A percentile compares a stretch with the other conserved stretches of the same genome.
Evolutionary conservation across 2,797 vertebrate species (phyloP).

Genomic region (Alectoris magna): DNA sequence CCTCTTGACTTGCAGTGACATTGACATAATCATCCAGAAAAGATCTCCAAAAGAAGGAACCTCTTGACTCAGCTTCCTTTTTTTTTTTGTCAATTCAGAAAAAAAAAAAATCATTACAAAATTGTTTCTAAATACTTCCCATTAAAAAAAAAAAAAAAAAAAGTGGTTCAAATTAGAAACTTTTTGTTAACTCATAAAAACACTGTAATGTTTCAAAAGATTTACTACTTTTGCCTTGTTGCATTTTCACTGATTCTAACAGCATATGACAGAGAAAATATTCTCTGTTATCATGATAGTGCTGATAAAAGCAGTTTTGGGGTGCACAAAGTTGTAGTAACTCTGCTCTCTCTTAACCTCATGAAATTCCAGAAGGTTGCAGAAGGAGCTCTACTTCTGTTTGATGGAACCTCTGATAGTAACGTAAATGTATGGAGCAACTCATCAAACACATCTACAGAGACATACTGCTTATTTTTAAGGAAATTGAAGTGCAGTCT

Average conservation of each 20-base stretch:
- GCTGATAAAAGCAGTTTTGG: neutral
- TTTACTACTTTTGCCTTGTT: neutral
- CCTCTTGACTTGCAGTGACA: neutral
- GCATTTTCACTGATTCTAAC: neutral
- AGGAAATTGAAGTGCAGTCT: neutral
- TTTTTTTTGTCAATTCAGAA: neutral
- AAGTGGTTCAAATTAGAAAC: neutral
- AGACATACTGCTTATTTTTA: neutral
- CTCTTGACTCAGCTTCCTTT: neutral
- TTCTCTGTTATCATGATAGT: neutral
- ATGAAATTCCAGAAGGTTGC: neutral
- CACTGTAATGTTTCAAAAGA: neutral
- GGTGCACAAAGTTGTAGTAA: neutral
- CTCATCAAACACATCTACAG: neutral
- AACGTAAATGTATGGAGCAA: accelerated
- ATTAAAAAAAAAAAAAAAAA: neutral
- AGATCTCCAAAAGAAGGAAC: neutral
- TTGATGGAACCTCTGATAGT: neutral
- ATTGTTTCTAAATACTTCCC: neutral
- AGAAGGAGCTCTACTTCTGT: neutral
- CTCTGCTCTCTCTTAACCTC: neutral
- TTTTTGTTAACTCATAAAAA: neutral
- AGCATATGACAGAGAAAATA: neutral
- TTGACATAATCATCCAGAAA: neutral
- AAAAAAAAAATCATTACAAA: neutral